Percentiles rank a stretch among this genome's conserved stretches.
Evolutionary conservation across 2,888 invertebrate genomes (phyloP).

Genomic region (Meta bourneti): DNA sequence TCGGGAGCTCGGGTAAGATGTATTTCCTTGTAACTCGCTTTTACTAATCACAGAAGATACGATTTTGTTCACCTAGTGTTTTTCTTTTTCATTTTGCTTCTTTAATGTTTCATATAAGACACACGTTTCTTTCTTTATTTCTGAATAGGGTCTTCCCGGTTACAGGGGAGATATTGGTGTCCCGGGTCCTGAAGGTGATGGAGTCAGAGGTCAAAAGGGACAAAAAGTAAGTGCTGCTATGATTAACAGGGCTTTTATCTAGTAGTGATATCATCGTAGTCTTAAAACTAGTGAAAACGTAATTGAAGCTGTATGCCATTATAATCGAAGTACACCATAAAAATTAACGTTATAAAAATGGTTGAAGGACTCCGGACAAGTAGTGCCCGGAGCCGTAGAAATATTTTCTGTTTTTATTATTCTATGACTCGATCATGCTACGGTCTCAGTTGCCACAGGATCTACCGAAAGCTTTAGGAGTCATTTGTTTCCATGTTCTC

Average conservation of each 20-base stretch:
- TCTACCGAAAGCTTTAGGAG: no score
- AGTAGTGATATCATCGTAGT: background rate
- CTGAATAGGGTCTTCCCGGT: slow-evolving; percentile 83
- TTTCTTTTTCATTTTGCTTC: no score
- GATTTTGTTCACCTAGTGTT: no score
- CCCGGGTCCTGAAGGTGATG: slow-evolving; percentile 83
- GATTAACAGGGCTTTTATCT: background rate
- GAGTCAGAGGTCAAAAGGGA: slow-evolving; percentile 72
- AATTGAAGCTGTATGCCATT: background rate
- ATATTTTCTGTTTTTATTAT: background rate
- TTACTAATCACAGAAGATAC: background rate
- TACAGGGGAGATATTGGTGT: slow-evolving; percentile 85
- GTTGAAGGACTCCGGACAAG: no score
- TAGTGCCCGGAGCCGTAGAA: no score
- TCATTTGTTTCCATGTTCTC: no score
- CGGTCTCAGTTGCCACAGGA: no score
- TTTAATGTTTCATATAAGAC: no score
- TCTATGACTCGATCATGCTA: no score
- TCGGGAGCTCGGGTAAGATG: slow-evolving; percentile 62
- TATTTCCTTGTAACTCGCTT: background rate
- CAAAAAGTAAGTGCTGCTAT: slow-evolving; percentile 61
- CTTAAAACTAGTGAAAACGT: background rate
- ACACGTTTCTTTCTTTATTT: no score
- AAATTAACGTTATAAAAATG: no score
- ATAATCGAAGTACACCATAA: no score